Conservation (phyloP, 1,140 invertebrate species). For the Catajapyx aquilonaris region DNA sequence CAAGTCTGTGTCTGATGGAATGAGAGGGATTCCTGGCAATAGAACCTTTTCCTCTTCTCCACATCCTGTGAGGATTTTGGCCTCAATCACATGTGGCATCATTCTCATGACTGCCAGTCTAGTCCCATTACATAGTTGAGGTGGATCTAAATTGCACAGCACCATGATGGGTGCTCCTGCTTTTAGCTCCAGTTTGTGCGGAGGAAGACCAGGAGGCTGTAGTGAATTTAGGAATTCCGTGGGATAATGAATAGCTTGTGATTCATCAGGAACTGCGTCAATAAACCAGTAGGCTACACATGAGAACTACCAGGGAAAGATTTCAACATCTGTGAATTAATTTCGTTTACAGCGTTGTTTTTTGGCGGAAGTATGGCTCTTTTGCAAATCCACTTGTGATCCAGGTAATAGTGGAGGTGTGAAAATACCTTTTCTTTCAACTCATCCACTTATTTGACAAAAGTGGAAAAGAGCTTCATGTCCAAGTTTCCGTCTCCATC, state of each 20-base stretch:
- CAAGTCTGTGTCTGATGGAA: constrained; percentile 17
- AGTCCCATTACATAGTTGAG: constrained; percentile 23
- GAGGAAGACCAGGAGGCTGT: constrained; percentile 11
- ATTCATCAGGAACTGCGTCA: constrained; percentile 15
- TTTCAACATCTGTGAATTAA: constrained; percentile 11
- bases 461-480: constrained; percentile 9
- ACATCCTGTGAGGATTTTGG: constrained; percentile 19
- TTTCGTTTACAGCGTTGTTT: constrained; percentile 11
- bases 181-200: constrained; percentile 16
- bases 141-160: constrained; percentile 21
- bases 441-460: constrained; percentile 8
- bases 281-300: constrained; percentile 16
- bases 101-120: constrained; percentile 19
- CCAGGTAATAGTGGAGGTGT: constrained; percentile 14
- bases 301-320: constrained; percentile 9
- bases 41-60: constrained; percentile 23
- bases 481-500: constrained; percentile 4
- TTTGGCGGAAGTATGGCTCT: constrained; percentile 14
- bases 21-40: constrained; percentile 20
- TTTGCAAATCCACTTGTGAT: constrained; percentile 17
- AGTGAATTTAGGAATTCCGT: constrained; percentile 16
- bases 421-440: constrained; percentile 15
- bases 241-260: constrained; percentile 13
- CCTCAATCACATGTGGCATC: constrained; percentile 21
- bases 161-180: constrained; percentile 21